These are phyloP conservation scores for Pleuronectes platessa DNA, from an alignment of 2,113 vertebrate genomes.

Conservation along the genomic window DNA sequence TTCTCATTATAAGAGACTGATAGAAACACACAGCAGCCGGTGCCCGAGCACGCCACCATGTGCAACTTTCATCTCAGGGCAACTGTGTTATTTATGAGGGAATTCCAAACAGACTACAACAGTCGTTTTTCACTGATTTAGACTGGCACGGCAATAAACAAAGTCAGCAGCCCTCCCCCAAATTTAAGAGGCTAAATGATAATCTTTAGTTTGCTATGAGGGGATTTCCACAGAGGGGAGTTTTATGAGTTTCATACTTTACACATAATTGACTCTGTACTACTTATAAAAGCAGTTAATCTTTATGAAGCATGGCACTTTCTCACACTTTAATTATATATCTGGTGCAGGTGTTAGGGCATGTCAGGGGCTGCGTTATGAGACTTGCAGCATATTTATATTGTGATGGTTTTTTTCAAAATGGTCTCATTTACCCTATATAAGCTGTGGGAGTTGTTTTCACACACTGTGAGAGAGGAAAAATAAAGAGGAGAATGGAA, in stretches of 20 bases:
- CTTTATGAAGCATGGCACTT: slow-evolving; percentile 55
- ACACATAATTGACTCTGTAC: slow-evolving; percentile 61
- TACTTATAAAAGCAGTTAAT: slow-evolving; percentile 56
- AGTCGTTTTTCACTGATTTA: slow-evolving; percentile 45
- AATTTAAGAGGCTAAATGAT: slow-evolving; percentile 74
- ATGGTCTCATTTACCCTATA: slow-evolving; percentile 40
- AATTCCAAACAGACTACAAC: slow-evolving; percentile 44
- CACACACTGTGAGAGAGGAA: background rate
- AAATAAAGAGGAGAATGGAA: slow-evolving; percentile 12
- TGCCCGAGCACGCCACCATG: slow-evolving; percentile 41
- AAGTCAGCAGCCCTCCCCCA: slow-evolving; percentile 55
- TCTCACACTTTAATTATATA: slow-evolving; percentile 60
- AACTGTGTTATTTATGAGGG: slow-evolving; percentile 44
- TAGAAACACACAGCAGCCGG: slow-evolving; percentile 57
- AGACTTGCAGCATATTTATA: slow-evolving; percentile 15
- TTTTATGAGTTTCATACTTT: slow-evolving; percentile 71
- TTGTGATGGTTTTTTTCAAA: slow-evolving; percentile 16
- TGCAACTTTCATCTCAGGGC: slow-evolving; percentile 56
- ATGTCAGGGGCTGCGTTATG: slow-evolving; percentile 55
- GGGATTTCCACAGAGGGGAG: slow-evolving; percentile 77
- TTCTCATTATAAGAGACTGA: slow-evolving; percentile 67
- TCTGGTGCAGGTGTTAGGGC: slow-evolving; percentile 55
- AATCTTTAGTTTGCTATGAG: slow-evolving; percentile 75
- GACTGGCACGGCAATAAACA: slow-evolving; percentile 60
- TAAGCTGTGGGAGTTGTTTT: slow-evolving; percentile 46